Evolutionary conservation across 2,113 vertebrate species (phyloP).

Genomic region (Scophthalmus maximus): DNA sequence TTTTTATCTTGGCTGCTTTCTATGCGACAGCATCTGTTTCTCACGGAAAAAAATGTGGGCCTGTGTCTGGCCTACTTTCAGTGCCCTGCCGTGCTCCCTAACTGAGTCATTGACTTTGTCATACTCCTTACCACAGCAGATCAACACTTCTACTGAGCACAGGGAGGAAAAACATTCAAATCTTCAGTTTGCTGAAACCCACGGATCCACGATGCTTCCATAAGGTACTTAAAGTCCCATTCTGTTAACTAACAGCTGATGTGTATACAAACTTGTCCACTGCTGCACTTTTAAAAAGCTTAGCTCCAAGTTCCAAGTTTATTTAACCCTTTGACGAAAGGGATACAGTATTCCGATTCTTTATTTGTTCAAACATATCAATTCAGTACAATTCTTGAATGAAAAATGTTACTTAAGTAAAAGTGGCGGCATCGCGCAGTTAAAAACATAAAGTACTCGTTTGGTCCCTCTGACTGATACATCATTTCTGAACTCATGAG

Average conservation of each 20-base stretch:
- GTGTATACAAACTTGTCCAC: conserved; percentile 15
- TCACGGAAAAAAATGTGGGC: background rate
- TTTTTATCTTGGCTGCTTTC: background rate
- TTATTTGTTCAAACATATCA: no score
- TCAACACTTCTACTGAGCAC: background rate
- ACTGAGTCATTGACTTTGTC: no score
- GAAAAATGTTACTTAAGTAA: no score
- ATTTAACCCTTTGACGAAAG: no score
- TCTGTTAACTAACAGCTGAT: conserved; percentile 7
- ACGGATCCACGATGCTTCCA: conserved; percentile 16
- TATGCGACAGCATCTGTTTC: background rate
- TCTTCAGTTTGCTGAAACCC: conserved; percentile 26
- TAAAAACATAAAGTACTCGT: no score
- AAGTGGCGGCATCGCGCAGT: no score
- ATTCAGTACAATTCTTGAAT: no score
- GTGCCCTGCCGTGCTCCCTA: no score
- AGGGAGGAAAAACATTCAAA: background rate
- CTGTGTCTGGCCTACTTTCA: background rate
- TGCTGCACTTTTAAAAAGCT: conserved; percentile 13
- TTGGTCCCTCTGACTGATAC: no score
- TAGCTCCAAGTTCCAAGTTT: no score
- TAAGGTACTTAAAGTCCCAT: conserved; percentile 3
- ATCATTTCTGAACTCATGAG: no score
- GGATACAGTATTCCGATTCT: no score
- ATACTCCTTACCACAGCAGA: background rate